phyloP scores from a whole-genome alignment of 2,797 vertebrate species.

The Adelosebastes latens region DNA sequence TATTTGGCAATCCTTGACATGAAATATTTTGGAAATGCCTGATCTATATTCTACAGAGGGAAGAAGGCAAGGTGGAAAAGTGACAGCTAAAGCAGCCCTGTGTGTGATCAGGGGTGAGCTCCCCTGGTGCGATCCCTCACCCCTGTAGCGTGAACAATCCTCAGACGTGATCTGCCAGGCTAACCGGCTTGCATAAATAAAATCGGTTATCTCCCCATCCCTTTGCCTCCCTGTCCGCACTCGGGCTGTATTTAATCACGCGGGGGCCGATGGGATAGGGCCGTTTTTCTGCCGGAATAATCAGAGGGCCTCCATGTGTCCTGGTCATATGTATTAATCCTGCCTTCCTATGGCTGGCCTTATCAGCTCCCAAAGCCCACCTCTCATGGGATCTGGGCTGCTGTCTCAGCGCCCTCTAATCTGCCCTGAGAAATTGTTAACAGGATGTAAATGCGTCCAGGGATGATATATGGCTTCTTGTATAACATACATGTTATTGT shows the following conservation, averaged over 20 bases:
- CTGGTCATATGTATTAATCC: slow-evolving; percentile 88
- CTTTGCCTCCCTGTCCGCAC: slow-evolving; percentile 77
- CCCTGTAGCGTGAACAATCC: slow-evolving; percentile 84
- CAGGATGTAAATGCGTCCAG: slow-evolving; percentile 87
- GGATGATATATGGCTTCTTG: slow-evolving; percentile 85
- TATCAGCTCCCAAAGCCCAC: slow-evolving; percentile 86
- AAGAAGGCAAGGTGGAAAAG: slow-evolving; percentile 57
- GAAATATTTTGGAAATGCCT: slow-evolving; percentile 69
- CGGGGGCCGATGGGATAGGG: slow-evolving; percentile 76
- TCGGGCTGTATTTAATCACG: slow-evolving; percentile 83
- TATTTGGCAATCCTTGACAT: slow-evolving; percentile 51
- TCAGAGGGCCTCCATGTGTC: slow-evolving; percentile 82
- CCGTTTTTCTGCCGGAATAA: slow-evolving; percentile 84
- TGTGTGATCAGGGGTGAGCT: slow-evolving; percentile 81
- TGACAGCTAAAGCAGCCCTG: slow-evolving; percentile 72
- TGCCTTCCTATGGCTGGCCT: slow-evolving; percentile 83
- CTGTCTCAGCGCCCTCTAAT: slow-evolving; percentile 84
- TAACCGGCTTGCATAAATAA: slow-evolving; percentile 85
- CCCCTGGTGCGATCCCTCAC: slow-evolving; percentile 77
- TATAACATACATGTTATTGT: slow-evolving; percentile 87
- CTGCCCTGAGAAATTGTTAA: slow-evolving; percentile 87
- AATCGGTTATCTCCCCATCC: slow-evolving; percentile 84
- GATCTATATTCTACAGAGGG: slow-evolving; percentile 65
- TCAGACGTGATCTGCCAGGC: slow-evolving; percentile 79
- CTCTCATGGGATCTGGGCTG: slow-evolving; percentile 84